Percentiles rank a stretch among this genome's conserved stretches.
Evolutionary conservation across 2,797 vertebrate species (phyloP).

Genomic region (Sylvilagus floridanus): DNA sequence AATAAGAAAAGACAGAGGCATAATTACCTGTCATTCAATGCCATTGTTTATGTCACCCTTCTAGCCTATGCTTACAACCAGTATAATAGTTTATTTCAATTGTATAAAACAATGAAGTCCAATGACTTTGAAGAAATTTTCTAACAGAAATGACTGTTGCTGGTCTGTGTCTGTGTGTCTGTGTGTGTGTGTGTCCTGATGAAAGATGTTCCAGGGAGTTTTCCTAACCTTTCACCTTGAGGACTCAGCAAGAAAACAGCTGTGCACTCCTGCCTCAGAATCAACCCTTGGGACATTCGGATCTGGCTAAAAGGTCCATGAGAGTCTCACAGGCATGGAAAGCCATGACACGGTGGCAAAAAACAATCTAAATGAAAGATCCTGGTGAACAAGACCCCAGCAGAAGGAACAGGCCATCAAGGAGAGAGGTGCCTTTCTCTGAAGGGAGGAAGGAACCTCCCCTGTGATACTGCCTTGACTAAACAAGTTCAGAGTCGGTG

Average conservation of each 20-base stretch:
- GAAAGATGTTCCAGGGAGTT: neutral
- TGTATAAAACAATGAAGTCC: conserved; percentile 19
- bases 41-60: conserved; percentile 19
- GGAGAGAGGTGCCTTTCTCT: no score
- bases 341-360: no score
- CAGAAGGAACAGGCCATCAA: no score
- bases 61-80: neutral
- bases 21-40: conserved; percentile 40
- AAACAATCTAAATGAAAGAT: no score
- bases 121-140: conserved; percentile 3
- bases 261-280: neutral
- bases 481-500: no score
- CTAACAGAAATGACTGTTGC: neutral
- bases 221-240: neutral
- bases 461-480: no score
- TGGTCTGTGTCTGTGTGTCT: neutral
- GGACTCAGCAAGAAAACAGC: neutral
- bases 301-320: no score
- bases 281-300: no score
- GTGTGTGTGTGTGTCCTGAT: neutral
- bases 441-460: no score
- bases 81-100: neutral
- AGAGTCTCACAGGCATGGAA: no score
- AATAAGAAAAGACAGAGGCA: conserved; percentile 36
- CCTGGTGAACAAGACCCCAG: no score